Evolutionary conservation across 2,113 vertebrate genomes (phyloP).

Genomic region (Eupsittula cactorum): DNA sequence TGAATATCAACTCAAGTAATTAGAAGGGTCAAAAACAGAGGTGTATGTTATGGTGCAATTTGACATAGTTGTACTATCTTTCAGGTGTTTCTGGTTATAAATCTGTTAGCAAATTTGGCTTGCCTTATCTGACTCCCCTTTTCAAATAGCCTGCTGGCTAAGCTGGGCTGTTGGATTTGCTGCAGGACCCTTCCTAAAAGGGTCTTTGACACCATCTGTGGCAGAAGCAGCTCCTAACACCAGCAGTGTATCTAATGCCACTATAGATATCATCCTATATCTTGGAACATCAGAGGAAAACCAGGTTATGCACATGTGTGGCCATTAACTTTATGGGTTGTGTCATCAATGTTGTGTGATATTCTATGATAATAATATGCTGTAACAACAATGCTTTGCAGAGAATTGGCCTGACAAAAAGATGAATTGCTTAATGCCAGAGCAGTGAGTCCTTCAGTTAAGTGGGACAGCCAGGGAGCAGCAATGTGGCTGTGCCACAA

Average conservation of each 20-base stretch:
- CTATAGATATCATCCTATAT: background rate
- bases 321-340: background rate
- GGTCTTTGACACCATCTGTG: background rate
- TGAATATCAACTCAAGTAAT: background rate
- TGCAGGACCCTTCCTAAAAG: background rate
- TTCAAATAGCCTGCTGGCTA: background rate
- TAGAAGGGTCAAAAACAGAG: background rate
- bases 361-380: background rate
- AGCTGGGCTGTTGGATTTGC: background rate
- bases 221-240: background rate
- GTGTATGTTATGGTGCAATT: background rate
- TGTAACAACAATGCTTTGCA: background rate
- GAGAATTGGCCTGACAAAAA: background rate
- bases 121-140: background rate
- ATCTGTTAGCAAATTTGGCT: background rate
- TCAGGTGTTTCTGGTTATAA: background rate
- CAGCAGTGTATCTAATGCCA: background rate
- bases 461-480: rapidly evolving
- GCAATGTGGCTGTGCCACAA: rapidly evolving
- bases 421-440: background rate
- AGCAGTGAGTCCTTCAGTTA: background rate
- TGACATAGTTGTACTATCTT: background rate
- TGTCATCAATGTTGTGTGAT: background rate
- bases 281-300: background rate
- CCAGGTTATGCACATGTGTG: background rate